Evolutionary conservation across 1,140 invertebrate genomes (phyloP), one percentile per base, ranked within the genome.

Genomic region (Apis florea): DNA sequence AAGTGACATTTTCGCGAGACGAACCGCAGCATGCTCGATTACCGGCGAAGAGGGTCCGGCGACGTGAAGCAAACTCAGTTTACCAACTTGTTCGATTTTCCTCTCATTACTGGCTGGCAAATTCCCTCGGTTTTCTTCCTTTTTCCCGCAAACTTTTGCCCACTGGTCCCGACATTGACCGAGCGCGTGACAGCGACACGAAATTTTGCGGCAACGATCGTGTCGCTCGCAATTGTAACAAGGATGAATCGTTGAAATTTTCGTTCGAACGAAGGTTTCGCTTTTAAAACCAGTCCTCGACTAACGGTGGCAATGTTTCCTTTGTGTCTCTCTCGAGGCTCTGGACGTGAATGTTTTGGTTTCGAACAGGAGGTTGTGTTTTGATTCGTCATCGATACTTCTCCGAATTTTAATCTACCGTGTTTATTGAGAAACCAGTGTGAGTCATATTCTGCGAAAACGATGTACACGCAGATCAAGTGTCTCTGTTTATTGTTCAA

Each of bases 11-110:
- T 83, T 76, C 80, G 31, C 64, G 73, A 56, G 72, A 19, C 24
- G 24, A 17, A 2, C 4, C 71, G 26, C 69, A 63, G 56, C 47
- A 83, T 51, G 83, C 66, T 79, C 83, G 79, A 86, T 86, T 85
- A 85, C 59, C 66, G 70, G 61, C 31, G 15, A 58, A 59, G 47
- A 17, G 56, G 26, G 21, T 9, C n/a, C 6, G 31, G 19, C 47
- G 58, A 81, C 31, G 61, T 72, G 69, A 72, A 69, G 76, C 76
- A 69, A 86, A 85, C 81, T 58, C 63, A 69, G 69, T 78, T 84
- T 40, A 77, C 72, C 74, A 66, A 82, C 68, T 82, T 73, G 51
- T 51, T 79, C 78, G 66, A 79, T 73, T 79, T 73, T 79, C 77
- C 68, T 79, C 58, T 72, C 58, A 71, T 71, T 79, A 79, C 49